Evolutionary conservation across 2,797 vertebrate species (phyloP).

Genomic region (Enteromius radiatus): DNA sequence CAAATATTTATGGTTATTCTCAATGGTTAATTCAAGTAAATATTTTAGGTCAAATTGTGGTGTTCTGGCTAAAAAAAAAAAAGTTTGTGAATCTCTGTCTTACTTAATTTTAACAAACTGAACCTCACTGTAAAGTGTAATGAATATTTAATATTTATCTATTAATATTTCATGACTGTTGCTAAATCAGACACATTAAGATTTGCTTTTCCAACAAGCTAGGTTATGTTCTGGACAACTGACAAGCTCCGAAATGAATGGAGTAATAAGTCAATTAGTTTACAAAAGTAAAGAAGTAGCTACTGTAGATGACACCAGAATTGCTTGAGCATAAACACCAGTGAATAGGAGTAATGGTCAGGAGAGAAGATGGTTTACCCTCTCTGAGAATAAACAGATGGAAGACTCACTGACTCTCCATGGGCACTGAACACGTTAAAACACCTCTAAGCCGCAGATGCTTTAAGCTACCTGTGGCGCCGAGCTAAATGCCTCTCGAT

Average conservation of each 20-base stretch:
- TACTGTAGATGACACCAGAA: conserved; percentile 4
- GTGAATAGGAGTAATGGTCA: conserved; percentile 36
- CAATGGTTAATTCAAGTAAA: background rate
- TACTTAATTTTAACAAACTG: background rate
- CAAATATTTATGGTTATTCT: background rate
- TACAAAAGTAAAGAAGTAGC: background rate
- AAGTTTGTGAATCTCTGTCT: background rate
- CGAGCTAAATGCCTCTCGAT: conserved; percentile 31
- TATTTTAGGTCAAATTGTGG: background rate
- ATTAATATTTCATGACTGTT: background rate
- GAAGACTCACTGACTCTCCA: conserved; percentile 52
- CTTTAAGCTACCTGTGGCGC: conserved; percentile 54
- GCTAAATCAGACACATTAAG: background rate
- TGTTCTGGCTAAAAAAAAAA: background rate
- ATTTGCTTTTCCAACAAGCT: background rate
- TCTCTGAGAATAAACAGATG: conserved; percentile 65
- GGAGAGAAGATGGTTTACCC: conserved; percentile 39
- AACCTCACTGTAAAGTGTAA: background rate
- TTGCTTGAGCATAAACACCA: conserved; percentile 2
- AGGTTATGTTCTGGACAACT: background rate
- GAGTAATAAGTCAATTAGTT: background rate
- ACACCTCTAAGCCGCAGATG: conserved; percentile 47
- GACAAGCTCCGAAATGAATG: background rate
- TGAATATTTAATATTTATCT: background rate
- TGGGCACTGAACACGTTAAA: conserved; percentile 41